Evolutionary conservation across 2,797 vertebrate species (phyloP), one percentile per base, ranked within the genome.

Genomic region (Gambelia wislizenii): DNA sequence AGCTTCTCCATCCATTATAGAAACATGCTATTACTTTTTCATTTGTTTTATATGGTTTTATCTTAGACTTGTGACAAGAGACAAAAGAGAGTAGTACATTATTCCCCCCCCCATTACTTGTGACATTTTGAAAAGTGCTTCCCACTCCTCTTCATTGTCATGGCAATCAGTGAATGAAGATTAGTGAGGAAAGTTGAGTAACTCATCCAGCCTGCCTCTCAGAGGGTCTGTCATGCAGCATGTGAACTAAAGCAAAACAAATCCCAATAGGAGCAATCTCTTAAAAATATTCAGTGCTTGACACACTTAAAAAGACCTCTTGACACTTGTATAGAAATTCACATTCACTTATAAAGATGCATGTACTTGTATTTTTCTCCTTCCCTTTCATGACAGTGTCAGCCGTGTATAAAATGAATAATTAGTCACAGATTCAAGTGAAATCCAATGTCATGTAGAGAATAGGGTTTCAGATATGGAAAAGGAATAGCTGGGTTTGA

Each of bases 341-440:
- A 86, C 42, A 0, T 1, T 87, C 92, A 91, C 59, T 90, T 85
- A 30, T 14, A 5, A 10, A 36, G 80, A 27, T 0, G 3, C 8
- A 13, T 90, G 83, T 91, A 7, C 69, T 89, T 81, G 91, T 81
- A 91, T 89, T 36, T 22, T 89, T 91, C 2, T 70, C 4, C 6
- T 0, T 87, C 92, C 47, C 16, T 89, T 89, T 89, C 44, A 72
- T 92, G 70, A 84, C 81, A 1, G 83, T 54, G 72, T n/a, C 86
- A 90, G 61, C 78, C 36, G 22, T 85, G 69, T 89, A 61, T 22
- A 1, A 94, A 89, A 91, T 91, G 49, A 90, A 84, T 72, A 77
- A 87, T 91, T 36, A 0, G 64, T 86, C 79, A 86, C 79, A 54
- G 67, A 72, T 16, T 85, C 79, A 79, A 79, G 82, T 47, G 16